Evolutionary conservation across 1,140 invertebrate genomes (phyloP).

Genomic region (Drosophila asahinai): DNA sequence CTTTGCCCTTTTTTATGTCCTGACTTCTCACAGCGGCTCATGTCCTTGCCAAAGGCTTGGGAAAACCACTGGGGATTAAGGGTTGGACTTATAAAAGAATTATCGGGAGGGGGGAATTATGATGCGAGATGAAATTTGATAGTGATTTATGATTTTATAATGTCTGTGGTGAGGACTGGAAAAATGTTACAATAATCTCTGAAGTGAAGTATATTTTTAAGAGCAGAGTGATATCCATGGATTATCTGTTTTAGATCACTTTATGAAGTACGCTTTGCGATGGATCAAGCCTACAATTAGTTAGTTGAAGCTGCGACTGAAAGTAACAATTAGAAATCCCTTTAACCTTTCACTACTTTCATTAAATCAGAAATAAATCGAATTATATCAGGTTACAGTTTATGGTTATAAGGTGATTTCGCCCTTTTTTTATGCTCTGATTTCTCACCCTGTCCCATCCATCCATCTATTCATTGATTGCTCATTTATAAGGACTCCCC

Average conservation of each 20-base stretch:
- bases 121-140: slow-evolving; percentile 23
- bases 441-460: slow-evolving; percentile 55
- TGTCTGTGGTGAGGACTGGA: slow-evolving; percentile 16
- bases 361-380: slow-evolving; percentile 1
- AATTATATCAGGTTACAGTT: slow-evolving; percentile 18
- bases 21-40: slow-evolving; percentile 33
- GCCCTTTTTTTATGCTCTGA: slow-evolving; percentile 37
- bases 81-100: slow-evolving; percentile 30
- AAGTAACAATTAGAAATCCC: background rate
- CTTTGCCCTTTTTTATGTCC: slow-evolving; percentile 41
- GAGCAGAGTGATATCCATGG: too few relatives aligned
- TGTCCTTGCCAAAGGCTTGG: slow-evolving; percentile 29
- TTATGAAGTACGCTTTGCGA: background rate
- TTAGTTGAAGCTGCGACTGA: too few relatives aligned
- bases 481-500: slow-evolving; percentile 51
- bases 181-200: background rate
- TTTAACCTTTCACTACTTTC: background rate
- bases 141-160: slow-evolving; percentile 41
- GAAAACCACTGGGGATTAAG: slow-evolving; percentile 27
- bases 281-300: too few relatives aligned
- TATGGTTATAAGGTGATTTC: slow-evolving; percentile 19
- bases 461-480: slow-evolving; percentile 57
- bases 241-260: too few relatives aligned
- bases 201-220: background rate
- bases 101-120: slow-evolving; percentile 10